Evolutionary conservation across 2,113 vertebrate species (phyloP).

Genomic region (Xyliphius kryptos): DNA sequence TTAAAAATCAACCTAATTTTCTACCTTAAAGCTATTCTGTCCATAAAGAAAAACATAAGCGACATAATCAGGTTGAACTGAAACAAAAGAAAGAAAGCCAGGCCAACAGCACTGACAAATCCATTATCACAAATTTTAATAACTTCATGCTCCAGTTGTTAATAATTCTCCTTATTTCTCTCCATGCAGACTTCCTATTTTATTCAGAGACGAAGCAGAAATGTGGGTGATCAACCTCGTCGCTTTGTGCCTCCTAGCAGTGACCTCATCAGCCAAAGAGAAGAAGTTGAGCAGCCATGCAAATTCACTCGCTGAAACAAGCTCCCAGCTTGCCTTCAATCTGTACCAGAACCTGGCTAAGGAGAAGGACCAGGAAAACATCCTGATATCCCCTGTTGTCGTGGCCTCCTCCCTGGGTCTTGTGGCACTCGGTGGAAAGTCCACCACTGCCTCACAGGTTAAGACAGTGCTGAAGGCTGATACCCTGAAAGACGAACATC

Average conservation of each 20-base stretch:
- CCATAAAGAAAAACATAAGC: not conserved
- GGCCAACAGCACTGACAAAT: conserved; percentile 12
- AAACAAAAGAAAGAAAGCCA: conserved; percentile 4
- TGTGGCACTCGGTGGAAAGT: conserved; percentile 83
- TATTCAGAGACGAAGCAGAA: conserved; percentile 49
- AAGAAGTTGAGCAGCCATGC: conserved; percentile 83
- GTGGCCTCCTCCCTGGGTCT: conserved; percentile 89
- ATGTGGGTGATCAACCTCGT: conserved; percentile 72
- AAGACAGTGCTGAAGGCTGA: conserved; percentile 81
- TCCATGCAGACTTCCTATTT: conserved; percentile 49
- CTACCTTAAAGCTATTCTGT: no score
- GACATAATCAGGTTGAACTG: not conserved
- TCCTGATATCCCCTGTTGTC: conserved; percentile 87
- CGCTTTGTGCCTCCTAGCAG: conserved; percentile 63
- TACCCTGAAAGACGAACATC: conserved; percentile 79
- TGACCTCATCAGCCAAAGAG: conserved; percentile 46
- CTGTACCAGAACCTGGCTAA: conserved; percentile 90
- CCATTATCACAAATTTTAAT: not conserved
- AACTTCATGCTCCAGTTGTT: no score
- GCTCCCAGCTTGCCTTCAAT: conserved; percentile 81
- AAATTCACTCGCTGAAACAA: conserved; percentile 74
- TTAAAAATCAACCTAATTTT: conserved; percentile 9
- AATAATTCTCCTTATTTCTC: not conserved
- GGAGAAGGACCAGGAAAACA: conserved; percentile 84
- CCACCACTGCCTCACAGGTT: conserved; percentile 80